Conservation (phyloP, 2,888 invertebrate genomes). For the Acleris emargana region DNA sequence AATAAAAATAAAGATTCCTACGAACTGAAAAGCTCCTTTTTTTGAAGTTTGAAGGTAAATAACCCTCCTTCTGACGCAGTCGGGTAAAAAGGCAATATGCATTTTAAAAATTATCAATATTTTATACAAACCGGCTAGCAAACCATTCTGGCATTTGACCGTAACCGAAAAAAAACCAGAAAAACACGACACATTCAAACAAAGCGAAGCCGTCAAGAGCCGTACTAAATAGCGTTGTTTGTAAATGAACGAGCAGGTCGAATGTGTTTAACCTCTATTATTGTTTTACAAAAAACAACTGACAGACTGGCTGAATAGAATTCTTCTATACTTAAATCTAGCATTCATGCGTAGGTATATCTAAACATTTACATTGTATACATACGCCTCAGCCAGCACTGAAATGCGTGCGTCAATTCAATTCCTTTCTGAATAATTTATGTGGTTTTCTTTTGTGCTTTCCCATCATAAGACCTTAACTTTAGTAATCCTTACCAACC, state of each 20-base stretch:
- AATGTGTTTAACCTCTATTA: conserved; percentile 12
- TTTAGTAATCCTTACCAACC: too few relatives aligned
- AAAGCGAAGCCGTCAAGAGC: not conserved
- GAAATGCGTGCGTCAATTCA: too few relatives aligned
- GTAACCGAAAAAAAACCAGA: not conserved
- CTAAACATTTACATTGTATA: too few relatives aligned
- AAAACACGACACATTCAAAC: not conserved
- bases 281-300: not conserved
- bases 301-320: not conserved
- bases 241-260: conserved; percentile 1
- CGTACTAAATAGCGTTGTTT: conserved; percentile 4
- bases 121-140: not conserved
- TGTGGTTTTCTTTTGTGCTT: too few relatives aligned
- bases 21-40: too few relatives aligned
- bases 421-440: too few relatives aligned
- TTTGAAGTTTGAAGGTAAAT: too few relatives aligned
- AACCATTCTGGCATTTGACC: not conserved
- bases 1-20: too few relatives aligned
- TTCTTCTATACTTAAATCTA: not conserved
- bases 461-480: too few relatives aligned
- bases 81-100: not conserved
- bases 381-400: too few relatives aligned
- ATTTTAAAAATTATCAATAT: not conserved
- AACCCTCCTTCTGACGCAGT: too few relatives aligned
- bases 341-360: too few relatives aligned